These are phyloP conservation scores for Pterophyllum scalare DNA, from an alignment of 2,113 vertebrate genomes.

Conservation along the genomic window DNA sequence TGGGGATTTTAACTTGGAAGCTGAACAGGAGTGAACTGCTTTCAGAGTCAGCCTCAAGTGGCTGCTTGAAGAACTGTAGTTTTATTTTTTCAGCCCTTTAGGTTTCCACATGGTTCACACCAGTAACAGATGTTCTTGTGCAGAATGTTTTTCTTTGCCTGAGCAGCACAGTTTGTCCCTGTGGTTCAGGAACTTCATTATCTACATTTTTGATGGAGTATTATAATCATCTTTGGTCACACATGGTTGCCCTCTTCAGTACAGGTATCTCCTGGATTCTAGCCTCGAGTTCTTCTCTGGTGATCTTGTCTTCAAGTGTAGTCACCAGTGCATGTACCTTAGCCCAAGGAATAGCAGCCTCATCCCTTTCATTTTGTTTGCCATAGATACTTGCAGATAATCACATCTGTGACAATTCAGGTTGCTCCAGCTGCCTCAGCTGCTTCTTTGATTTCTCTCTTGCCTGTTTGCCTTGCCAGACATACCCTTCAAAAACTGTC, in stretches of 20 bases:
- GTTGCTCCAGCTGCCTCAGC: neutral
- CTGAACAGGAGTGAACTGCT: no score
- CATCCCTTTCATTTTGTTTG: neutral
- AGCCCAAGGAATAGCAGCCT: neutral
- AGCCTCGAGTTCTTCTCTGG: neutral
- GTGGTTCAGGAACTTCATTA: neutral
- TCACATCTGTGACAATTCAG: rapidly evolving
- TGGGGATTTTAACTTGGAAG: neutral
- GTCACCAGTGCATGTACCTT: neutral
- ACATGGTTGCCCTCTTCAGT: neutral
- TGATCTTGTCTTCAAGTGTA: neutral
- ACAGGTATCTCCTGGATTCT: neutral
- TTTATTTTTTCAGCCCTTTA: neutral
- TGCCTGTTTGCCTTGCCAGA: neutral
- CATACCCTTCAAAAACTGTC: no score
- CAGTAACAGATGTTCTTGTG: no score
- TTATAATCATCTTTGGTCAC: neutral
- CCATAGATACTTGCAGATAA: neutral
- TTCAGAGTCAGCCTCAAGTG: neutral
- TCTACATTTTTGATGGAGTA: neutral
- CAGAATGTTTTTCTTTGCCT: neutral
- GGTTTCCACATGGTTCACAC: neutral
- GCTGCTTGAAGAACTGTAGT: neutral
- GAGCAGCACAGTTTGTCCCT: neutral
- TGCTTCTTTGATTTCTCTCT: neutral